A percentile compares a stretch with the other conserved stretches of the same genome.
These are phyloP conservation scores for Brachionus angularis DNA, from an alignment of 1,140 invertebrate genomes.

Conservation along the genomic window DNA sequence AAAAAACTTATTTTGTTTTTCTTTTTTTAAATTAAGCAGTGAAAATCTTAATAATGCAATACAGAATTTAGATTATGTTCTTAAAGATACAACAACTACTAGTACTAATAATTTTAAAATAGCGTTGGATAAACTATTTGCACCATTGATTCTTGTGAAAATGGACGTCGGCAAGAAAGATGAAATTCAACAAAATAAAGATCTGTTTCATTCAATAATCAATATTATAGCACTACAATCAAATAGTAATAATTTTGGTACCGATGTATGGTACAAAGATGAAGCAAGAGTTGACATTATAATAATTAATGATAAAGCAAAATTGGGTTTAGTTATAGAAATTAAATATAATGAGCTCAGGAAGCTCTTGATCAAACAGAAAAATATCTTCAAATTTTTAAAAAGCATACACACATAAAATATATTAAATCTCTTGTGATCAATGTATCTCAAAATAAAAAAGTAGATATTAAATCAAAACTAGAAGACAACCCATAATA, in stretches of 20 bases:
- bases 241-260: slow-evolving; percentile 22
- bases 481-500: too few relatives aligned
- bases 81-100: background rate
- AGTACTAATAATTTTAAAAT: background rate
- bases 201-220: slow-evolving; percentile 21
- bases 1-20: too few relatives aligned
- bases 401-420: slow-evolving; percentile 7
- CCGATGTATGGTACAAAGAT: slow-evolving; percentile 26
- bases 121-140: background rate
- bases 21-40: too few relatives aligned
- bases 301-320: slow-evolving; percentile 22
- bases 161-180: background rate
- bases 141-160: background rate
- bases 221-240: slow-evolving; percentile 15
- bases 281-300: slow-evolving; percentile 16
- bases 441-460: slow-evolving; percentile 22
- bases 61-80: background rate
- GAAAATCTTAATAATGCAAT: background rate
- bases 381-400: slow-evolving; percentile 31
- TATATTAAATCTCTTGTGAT: slow-evolving; percentile 29
- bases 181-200: slow-evolving; percentile 23
- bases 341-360: slow-evolving; percentile 16
- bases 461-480: slow-evolving; percentile 30
- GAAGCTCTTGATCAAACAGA: slow-evolving; percentile 18
- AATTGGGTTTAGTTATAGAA: slow-evolving; percentile 25